A percentile compares a stretch with the other conserved stretches of the same genome.
Conservation (phyloP, 2,797 vertebrate genomes). For the Melanogrammus aeglefinus region DNA sequence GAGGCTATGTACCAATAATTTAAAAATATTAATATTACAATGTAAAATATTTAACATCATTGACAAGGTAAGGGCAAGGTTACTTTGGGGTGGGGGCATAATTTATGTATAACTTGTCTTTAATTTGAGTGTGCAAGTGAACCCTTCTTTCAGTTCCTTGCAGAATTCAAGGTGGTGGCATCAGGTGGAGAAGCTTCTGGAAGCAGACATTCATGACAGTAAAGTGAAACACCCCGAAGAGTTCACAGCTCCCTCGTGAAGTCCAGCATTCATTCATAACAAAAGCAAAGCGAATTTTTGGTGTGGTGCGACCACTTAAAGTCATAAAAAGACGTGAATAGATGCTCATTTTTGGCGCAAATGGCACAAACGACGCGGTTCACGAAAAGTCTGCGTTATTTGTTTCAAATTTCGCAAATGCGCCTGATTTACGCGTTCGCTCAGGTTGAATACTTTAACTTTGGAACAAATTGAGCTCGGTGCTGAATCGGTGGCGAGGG, state of each 20-base stretch:
- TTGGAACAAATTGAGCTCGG: no score
- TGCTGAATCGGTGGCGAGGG: no score
- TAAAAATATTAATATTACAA: slow-evolving; percentile 74
- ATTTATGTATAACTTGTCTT: slow-evolving; percentile 38
- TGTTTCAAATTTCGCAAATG: no score
- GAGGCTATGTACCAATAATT: slow-evolving; percentile 73
- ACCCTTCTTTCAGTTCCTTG: slow-evolving; percentile 49
- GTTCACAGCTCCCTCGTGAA: slow-evolving; percentile 61
- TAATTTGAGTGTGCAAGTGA: slow-evolving; percentile 41
- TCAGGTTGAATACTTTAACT: no score
- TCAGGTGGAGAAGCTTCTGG: slow-evolving; percentile 52
- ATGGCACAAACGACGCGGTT: no score
- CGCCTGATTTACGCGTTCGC: no score
- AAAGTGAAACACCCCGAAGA: slow-evolving; percentile 42
- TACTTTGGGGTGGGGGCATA: slow-evolving; percentile 41
- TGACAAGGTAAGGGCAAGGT: slow-evolving; percentile 43
- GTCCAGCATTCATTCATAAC: slow-evolving; percentile 40
- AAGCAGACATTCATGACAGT: slow-evolving; percentile 73
- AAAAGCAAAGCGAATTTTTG: no score
- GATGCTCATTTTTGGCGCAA: no score
- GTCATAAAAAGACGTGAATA: no score
- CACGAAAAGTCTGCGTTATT: no score
- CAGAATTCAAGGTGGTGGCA: slow-evolving; percentile 43
- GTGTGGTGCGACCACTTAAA: not conserved
- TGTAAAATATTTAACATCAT: slow-evolving; percentile 72